Percentiles rank a stretch among this genome's conserved stretches.
Conservation (phyloP, 2,797 vertebrate genomes). For the Antrozous pallidus region DNA sequence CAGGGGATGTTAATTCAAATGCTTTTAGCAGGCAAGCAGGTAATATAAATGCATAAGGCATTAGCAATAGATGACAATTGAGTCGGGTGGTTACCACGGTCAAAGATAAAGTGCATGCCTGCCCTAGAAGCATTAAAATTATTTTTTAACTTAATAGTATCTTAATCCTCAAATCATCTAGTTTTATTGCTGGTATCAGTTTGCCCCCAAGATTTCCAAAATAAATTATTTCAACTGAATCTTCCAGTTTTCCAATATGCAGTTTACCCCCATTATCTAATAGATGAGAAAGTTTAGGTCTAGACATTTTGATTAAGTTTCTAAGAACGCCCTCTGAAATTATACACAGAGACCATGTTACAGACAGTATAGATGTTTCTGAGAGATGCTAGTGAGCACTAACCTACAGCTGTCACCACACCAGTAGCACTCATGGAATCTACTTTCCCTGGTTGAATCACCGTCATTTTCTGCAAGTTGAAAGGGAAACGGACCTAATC, state of each 20-base stretch:
- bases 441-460: not conserved
- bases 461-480: not conserved
- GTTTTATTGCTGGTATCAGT: not conserved
- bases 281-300: not conserved
- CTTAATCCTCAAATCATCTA: not conserved
- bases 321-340: not conserved
- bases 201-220: constrained; percentile 6
- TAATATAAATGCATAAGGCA: constrained; percentile 37
- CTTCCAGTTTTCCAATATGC: not conserved
- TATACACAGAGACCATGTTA: not conserved
- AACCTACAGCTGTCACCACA: not conserved
- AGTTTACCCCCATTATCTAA: not conserved
- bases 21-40: constrained; percentile 19
- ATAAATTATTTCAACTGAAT: not conserved
- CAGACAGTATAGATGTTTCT: not conserved
- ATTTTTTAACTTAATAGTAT: not conserved
- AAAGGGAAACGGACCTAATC: not conserved
- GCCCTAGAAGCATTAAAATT: not conserved
- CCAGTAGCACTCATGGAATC: not conserved
- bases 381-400: not conserved
- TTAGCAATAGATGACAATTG: not conserved
- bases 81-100: not conserved
- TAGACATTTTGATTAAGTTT: not conserved
- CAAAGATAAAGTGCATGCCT: not conserved
- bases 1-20: constrained; percentile 49